Evolutionary conservation across 2,888 invertebrate species (phyloP).

Genomic region (Escarpia spicata): DNA sequence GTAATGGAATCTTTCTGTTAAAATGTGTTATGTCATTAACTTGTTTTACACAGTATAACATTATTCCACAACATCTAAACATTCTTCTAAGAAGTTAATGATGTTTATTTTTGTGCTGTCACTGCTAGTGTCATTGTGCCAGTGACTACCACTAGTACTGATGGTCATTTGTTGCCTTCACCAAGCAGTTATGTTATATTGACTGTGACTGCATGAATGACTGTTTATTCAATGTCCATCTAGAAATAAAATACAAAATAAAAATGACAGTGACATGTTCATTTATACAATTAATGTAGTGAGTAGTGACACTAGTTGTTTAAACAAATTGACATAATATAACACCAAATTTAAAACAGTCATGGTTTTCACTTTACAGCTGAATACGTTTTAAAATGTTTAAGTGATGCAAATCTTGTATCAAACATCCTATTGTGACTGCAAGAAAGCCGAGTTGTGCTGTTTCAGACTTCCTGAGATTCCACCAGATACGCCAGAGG

Average conservation of each 20-base stretch:
- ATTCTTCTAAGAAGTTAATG: neutral
- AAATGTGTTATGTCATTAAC: neutral
- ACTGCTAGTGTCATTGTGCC: neutral
- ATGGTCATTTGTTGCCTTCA: neutral
- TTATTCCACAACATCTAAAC: neutral
- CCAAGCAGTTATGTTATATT: neutral
- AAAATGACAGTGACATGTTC: too few relatives aligned
- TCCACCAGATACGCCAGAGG: conserved; percentile 78
- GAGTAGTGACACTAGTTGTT: too few relatives aligned
- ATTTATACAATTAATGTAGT: too few relatives aligned
- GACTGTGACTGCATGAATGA: too few relatives aligned
- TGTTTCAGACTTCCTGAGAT: conserved; percentile 69
- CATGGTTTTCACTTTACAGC: too few relatives aligned
- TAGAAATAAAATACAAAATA: too few relatives aligned
- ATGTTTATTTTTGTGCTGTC: neutral
- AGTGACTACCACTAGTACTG: neutral
- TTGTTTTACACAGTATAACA: neutral
- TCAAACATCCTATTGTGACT: too few relatives aligned
- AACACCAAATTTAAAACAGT: too few relatives aligned
- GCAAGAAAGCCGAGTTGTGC: neutral
- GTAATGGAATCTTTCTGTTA: neutral
- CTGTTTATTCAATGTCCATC: too few relatives aligned
- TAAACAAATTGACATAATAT: too few relatives aligned
- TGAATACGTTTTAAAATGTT: too few relatives aligned
- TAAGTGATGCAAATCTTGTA: too few relatives aligned